Evolutionary conservation across 2,888 invertebrate species (phyloP).

Genomic region (Phaedon cochleariae): DNA sequence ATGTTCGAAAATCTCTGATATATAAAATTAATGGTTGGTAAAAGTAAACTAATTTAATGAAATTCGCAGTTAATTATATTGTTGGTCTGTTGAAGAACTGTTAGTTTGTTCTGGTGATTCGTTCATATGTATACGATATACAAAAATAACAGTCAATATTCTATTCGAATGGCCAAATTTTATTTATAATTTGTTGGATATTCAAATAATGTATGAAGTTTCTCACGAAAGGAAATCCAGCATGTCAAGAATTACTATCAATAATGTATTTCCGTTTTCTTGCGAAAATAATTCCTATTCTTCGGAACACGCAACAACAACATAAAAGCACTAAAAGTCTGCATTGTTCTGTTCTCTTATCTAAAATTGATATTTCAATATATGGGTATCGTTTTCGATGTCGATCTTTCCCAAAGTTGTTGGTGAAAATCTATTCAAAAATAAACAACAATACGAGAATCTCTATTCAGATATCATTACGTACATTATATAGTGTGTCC

Average conservation of each 20-base stretch:
- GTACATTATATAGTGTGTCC: too few relatives aligned
- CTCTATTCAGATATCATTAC: too few relatives aligned
- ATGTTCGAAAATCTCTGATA: background rate
- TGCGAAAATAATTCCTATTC: background rate
- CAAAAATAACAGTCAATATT: too few relatives aligned
- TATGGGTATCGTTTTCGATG: background rate
- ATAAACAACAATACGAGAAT: too few relatives aligned
- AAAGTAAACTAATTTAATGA: too few relatives aligned
- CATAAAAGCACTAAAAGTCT: background rate
- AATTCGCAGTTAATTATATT: background rate
- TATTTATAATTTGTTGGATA: too few relatives aligned
- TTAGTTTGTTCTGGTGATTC: too few relatives aligned
- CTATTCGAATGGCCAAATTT: background rate
- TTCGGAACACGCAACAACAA: background rate
- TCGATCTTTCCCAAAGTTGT: too few relatives aligned
- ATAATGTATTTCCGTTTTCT: background rate
- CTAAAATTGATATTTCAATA: background rate
- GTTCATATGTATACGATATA: too few relatives aligned
- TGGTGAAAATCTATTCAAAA: too few relatives aligned
- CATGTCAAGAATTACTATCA: background rate
- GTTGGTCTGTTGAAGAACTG: too few relatives aligned
- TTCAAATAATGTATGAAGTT: too few relatives aligned
- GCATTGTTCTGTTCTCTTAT: background rate
- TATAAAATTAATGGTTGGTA: background rate
- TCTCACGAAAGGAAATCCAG: background rate